A percentile compares a stretch with the other conserved stretches of the same genome.
Evolutionary conservation across 2,797 vertebrate species (phyloP).

Genomic region (Phoxinus dragarum): DNA sequence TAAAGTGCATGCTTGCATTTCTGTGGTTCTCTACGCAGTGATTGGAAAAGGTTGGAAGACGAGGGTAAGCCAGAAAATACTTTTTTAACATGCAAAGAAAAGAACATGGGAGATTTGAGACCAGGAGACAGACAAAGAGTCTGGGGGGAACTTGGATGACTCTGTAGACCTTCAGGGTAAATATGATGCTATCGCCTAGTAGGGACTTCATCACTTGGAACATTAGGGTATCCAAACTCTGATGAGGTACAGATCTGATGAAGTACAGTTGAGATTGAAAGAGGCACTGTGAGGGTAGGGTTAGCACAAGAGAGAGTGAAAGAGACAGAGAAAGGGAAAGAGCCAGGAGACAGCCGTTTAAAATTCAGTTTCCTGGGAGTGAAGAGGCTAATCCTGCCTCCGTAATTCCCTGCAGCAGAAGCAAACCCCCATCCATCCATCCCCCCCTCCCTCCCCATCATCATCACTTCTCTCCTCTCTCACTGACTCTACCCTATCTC

Average conservation of each 20-base stretch:
- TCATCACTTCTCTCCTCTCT: slow-evolving; percentile 61
- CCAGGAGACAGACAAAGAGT: slow-evolving; percentile 18
- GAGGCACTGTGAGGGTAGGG: slow-evolving; percentile 46
- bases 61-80: background rate
- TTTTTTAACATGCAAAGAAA: slow-evolving; percentile 16
- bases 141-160: slow-evolving; percentile 34
- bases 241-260: slow-evolving; percentile 53
- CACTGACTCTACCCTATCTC: slow-evolving; percentile 85
- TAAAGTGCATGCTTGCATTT: background rate
- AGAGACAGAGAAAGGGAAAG: slow-evolving; percentile 68
- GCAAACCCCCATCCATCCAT: slow-evolving; percentile 85
- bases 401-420: slow-evolving; percentile 99
- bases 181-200: slow-evolving; percentile 37
- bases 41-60: slow-evolving; percentile 8
- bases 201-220: slow-evolving; percentile 52
- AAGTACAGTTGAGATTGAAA: slow-evolving; percentile 51
- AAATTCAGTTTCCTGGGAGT: slow-evolving; percentile 99
- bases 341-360: slow-evolving; percentile 91
- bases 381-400: slow-evolving; percentile 99
- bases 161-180: slow-evolving; percentile 46
- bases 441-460: slow-evolving; percentile 59
- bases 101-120: slow-evolving; percentile 32
- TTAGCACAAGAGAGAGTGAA: slow-evolving; percentile 66
- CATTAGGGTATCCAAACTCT: slow-evolving; percentile 36
- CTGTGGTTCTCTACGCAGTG: background rate